Evolutionary conservation across 1,140 invertebrate species (phyloP), one percentile per base, ranked within the genome.

Genomic region (Gerris buenoi): DNA sequence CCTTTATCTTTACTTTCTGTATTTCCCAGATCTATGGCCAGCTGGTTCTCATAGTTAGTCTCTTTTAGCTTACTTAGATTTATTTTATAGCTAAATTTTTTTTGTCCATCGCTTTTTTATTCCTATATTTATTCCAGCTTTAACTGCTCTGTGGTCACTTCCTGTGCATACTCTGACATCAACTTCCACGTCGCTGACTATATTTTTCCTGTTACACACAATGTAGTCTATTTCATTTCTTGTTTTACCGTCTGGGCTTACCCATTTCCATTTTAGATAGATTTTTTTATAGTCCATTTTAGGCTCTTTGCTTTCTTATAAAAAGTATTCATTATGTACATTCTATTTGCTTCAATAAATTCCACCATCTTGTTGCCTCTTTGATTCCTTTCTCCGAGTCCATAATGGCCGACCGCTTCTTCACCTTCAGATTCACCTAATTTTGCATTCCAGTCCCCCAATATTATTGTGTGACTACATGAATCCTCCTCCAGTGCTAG

Each of bases 171-270:
- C 5, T 56, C 33, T 57, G 2, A 10, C 22, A 2, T 22, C 28
- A 56, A 46, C 29, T 22, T 22, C 25, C 10, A 65, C 64, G 56
- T 65, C 27, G 2, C 15, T 15, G 10, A 65, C 33, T 57, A 25
- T 28, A 18, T 65, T 18, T 29, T 46, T 65, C 25, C 23, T 65
- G 25, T 65, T 33, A n/a, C 3, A 5, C 2, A 65, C 5, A 10
- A 33, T 33, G 23, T 22, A 65, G 29, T 65, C 64, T 18, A 65
- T 65, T 56, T 65, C 64, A 56, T 65, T 65, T 15, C 5, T 65
- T 2, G 23, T 27, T 57, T 57, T 27, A 3, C 46, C 23, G 27
- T 65, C 33, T 5, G 64, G 64, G 28, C 64, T 65, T 2, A n/a
- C 18, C 64, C 64, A 65, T 15, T 22, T 64, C 63, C 63, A 64